phyloP scores from a whole-genome alignment of 2,113 vertebrate species.

The Gavialis gangeticus region DNA sequence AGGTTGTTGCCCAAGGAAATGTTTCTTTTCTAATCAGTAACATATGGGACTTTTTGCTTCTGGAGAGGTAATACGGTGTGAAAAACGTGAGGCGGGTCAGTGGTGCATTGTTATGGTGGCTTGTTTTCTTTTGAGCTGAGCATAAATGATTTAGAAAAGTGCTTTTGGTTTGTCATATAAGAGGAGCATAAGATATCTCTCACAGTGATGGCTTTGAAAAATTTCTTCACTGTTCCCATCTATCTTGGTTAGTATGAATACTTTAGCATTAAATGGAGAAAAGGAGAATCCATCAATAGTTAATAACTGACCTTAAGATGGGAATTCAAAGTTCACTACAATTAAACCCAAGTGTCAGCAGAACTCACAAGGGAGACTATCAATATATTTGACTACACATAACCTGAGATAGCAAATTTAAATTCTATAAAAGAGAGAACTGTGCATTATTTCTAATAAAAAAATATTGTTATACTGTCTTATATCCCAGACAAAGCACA shows the following conservation, averaged over 20 bases:
- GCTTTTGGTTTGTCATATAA: slow-evolving; percentile 61
- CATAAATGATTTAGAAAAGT: slow-evolving; percentile 73
- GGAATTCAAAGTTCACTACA: slow-evolving; percentile 86
- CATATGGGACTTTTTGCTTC: slow-evolving; percentile 38
- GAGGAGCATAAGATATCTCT: slow-evolving; percentile 69
- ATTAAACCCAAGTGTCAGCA: slow-evolving; percentile 83
- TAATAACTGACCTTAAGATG: slow-evolving; percentile 88
- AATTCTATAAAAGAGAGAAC: slow-evolving; percentile 64
- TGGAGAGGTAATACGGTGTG: not conserved
- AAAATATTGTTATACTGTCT: slow-evolving; percentile 65
- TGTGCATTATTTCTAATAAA: slow-evolving; percentile 75
- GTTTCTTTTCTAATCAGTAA: slow-evolving; percentile 59
- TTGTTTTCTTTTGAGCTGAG: slow-evolving; percentile 31
- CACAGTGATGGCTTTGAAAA: slow-evolving; percentile 75
- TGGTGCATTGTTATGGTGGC: not conserved
- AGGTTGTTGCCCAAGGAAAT: slow-evolving; percentile 73
- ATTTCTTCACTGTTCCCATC: slow-evolving; percentile 73
- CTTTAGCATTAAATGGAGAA: slow-evolving; percentile 85
- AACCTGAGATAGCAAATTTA: slow-evolving; percentile 72
- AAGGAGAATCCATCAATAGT: slow-evolving; percentile 86
- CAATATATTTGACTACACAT: slow-evolving; percentile 80
- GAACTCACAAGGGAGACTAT: slow-evolving; percentile 80
- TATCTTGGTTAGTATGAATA: slow-evolving; percentile 85
- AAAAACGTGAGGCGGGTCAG: slow-evolving; percentile 12
- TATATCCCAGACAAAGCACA: slow-evolving; percentile 60